These are phyloP conservation scores for Ciona savignyi DNA, from an alignment of 23 tunicate genomes.

Conservation along the genomic window DNA sequence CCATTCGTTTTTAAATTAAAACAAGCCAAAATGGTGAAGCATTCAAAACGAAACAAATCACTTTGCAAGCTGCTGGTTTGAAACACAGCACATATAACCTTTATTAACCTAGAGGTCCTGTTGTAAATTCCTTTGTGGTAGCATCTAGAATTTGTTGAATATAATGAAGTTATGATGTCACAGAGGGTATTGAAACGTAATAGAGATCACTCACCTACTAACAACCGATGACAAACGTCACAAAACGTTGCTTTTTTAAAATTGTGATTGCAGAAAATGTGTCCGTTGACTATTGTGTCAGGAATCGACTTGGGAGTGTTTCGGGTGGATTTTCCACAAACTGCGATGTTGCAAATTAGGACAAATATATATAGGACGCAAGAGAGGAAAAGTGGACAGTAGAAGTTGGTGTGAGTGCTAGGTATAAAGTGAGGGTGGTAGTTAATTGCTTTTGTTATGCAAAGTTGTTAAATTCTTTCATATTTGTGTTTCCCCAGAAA, in stretches of 20 bases:
- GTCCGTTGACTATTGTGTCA: slow-evolving; percentile 16
- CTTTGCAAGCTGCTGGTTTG: no score
- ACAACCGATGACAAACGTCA: slow-evolving; percentile 55
- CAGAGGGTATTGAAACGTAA: not conserved
- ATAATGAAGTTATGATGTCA: not conserved
- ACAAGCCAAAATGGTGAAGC: no score
- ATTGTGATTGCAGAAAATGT: slow-evolving; percentile 21
- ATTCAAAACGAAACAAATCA: no score
- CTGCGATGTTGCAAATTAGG: no score
- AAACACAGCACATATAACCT: not conserved
- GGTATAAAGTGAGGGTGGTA: no score
- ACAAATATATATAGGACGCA: no score
- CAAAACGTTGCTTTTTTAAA: slow-evolving; percentile 76
- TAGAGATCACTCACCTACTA: slow-evolving; percentile 42
- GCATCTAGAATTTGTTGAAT: not conserved
- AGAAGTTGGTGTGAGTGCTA: no score
- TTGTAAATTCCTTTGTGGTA: not conserved
- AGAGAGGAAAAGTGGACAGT: no score
- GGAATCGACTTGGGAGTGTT: not conserved
- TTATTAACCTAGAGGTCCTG: not conserved
- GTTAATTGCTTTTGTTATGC: no score
- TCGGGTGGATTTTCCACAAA: not conserved
- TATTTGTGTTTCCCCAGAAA: no score
- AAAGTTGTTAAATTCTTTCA: no score
- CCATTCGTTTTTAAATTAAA: no score